These are phyloP conservation scores for Acropternis orthonyx DNA, from an alignment of 2,797 vertebrate species.

Conservation along the genomic window DNA sequence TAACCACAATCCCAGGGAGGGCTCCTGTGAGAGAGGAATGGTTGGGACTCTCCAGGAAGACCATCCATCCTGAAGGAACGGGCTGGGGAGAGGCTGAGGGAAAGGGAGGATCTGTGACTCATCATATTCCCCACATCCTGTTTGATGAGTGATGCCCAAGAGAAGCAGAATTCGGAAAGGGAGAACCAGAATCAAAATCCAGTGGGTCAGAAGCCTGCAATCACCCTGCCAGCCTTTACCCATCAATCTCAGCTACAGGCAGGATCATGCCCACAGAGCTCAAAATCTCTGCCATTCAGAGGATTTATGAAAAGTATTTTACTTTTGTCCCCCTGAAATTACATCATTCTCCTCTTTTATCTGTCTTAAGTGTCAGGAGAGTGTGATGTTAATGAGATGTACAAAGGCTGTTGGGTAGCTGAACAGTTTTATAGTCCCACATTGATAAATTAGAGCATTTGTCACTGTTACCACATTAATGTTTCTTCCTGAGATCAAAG, in stretches of 20 bases:
- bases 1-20: neutral
- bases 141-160: neutral
- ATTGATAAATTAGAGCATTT: constrained; percentile 49
- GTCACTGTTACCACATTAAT: constrained; percentile 12
- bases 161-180: neutral
- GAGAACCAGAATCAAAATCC: neutral
- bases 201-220: neutral
- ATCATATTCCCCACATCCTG: accelerated
- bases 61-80: neutral
- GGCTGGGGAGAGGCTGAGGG: neutral
- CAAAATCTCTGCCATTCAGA: neutral
- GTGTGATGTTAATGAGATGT: constrained; percentile 29
- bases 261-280: neutral
- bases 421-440: constrained; percentile 36
- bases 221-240: neutral
- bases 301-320: constrained; percentile 21
- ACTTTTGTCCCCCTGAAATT: constrained; percentile 25
- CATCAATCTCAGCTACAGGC: neutral
- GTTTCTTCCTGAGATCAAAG: constrained; percentile 45
- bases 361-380: neutral
- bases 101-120: neutral
- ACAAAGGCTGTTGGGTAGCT: constrained; percentile 39
- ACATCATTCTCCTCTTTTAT: constrained; percentile 27
- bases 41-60: neutral
- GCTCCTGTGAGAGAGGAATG: neutral